These are phyloP conservation scores for Apis dorsata DNA, from an alignment of 1,140 invertebrate genomes.

Conservation along the genomic window DNA sequence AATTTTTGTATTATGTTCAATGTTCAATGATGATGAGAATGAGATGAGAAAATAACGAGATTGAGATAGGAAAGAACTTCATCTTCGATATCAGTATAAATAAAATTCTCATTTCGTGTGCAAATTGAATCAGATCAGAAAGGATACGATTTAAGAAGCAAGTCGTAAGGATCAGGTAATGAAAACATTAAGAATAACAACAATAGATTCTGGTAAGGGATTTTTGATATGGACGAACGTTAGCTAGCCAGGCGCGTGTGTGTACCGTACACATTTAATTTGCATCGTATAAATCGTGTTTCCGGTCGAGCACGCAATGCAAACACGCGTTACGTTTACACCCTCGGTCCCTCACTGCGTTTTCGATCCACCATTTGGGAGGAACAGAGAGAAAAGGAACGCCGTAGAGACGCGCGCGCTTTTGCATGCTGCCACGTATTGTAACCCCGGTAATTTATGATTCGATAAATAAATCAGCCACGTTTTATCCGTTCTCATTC, in stretches of 20 bases:
- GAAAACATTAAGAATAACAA: slow-evolving; percentile 51
- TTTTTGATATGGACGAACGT: slow-evolving; percentile 7
- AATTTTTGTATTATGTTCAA: not conserved
- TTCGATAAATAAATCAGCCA: slow-evolving; percentile 77
- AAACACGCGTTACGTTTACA: slow-evolving; percentile 75
- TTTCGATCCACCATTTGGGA: slow-evolving; percentile 28
- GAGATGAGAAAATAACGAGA: not conserved
- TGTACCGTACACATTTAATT: slow-evolving; percentile 73
- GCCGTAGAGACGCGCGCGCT: slow-evolving; percentile 46
- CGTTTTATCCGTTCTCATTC: slow-evolving; percentile 40
- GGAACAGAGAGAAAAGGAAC: slow-evolving; percentile 32
- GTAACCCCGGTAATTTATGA: slow-evolving; percentile 76
- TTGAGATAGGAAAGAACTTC: not conserved
- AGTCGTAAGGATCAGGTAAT: slow-evolving; percentile 42
- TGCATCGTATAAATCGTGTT: slow-evolving; percentile 79
- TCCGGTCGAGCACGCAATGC: slow-evolving; percentile 77
- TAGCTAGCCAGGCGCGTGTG: slow-evolving; percentile 23
- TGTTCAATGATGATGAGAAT: not conserved
- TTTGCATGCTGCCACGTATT: slow-evolving; percentile 70
- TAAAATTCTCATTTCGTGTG: not conserved
- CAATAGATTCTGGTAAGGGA: slow-evolving; percentile 15
- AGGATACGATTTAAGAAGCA: not conserved
- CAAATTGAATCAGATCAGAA: not conserved
- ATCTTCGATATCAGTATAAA: too few relatives aligned
- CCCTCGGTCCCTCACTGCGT: slow-evolving; percentile 61